Evolutionary conservation across 1,140 invertebrate species (phyloP), one percentile per base, ranked within the genome.

Genomic region (Caenorhabditis remanei): DNA sequence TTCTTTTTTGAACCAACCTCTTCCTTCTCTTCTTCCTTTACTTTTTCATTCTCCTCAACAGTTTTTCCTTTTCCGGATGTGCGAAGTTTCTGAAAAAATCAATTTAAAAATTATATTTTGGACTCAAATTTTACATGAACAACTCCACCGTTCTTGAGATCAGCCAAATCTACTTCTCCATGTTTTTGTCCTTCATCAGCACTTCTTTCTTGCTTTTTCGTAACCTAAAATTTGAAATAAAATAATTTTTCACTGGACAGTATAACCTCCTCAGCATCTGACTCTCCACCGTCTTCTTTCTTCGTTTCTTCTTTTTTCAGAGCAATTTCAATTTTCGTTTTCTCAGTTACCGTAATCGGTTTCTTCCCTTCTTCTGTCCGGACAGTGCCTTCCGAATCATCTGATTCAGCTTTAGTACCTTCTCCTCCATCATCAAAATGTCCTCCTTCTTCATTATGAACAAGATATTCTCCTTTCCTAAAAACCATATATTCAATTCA

Each of bases 361-460:
- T 40, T 21, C 21, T 43, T 67, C 7, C 5, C 40, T 14, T 19
- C 65, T 67, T 67, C 65, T 19, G 65, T 5, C 4, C 43, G 3
- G 2, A 5, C 21, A 19, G 13, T 43, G 41, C 65, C 65, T 67
- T 67, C 65, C 4, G 65, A 63, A 21, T 84, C 61, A 13, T 14
- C 41, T 4, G 16, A 55, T 2, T 19, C 16, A 3, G 8, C 16
- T 63, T 53, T 83, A 7, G 19, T n/a, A 2, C 65, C 43, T 63
- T 56, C 61, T 40, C n/a, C 58, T 63, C 0, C 56, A 11, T 5
- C 21, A 21, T 32, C 83, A 19, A 46, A 43, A 43, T 63, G 40
- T 84, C 82, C 21, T 7, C 58, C 83, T 75, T 71, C 46, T 85
- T 40, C 53, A 82, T 46, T 61, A 19, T 65, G 24, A 48, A 85